A percentile compares a stretch with the other conserved stretches of the same genome.
phyloP scores from a whole-genome alignment of 92 coral and sea anemone genomes.

The Palythoa caribaeorum region DNA sequence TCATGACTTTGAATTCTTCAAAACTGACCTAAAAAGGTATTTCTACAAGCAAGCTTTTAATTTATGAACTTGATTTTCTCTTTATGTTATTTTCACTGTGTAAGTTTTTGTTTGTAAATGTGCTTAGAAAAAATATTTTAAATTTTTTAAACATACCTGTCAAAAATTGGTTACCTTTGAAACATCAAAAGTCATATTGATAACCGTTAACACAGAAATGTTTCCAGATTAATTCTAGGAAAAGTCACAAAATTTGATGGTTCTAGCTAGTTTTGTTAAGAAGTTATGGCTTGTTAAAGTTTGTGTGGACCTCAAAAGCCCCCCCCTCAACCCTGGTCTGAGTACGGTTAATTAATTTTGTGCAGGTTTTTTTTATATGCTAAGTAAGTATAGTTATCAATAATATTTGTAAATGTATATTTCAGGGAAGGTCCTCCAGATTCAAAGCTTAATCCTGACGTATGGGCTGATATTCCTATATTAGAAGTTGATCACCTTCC shows the following conservation, averaged over 20 bases:
- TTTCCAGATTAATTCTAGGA: constrained; percentile 11
- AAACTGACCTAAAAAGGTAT: constrained; percentile 9
- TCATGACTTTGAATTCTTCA: constrained; percentile 12
- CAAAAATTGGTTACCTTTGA: constrained; percentile 11
- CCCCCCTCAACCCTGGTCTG: constrained; percentile 10
- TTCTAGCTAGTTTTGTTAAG: constrained; percentile 12
- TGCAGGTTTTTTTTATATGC: constrained; percentile 4
- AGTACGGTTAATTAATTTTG: constrained; percentile 10
- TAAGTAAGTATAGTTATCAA: constrained; percentile 1
- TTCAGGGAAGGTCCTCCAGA: constrained; percentile 43
- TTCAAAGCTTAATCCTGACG: constrained; percentile 12
- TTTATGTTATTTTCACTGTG: constrained; percentile 2
- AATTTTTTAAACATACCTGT: constrained; percentile 2
- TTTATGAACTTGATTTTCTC: constrained; percentile 6
- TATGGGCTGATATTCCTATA: constrained; percentile 42
- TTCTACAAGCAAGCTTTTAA: constrained; percentile 11
- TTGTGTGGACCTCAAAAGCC: constrained; percentile 9
- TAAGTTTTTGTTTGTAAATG: constrained; percentile 4
- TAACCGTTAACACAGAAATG: constrained; percentile 11
- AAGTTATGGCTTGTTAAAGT: constrained; percentile 11
- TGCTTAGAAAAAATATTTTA: constrained; percentile 11
- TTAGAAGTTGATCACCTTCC: constrained; percentile 61
- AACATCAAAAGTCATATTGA: constrained; percentile 3
- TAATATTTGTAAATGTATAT: constrained; percentile 10
- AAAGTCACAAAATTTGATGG: constrained; percentile 12